Evolutionary conservation across 2,888 invertebrate genomes (phyloP), one percentile per base, ranked within the genome.

Genomic region (Chrysolina americana): DNA sequence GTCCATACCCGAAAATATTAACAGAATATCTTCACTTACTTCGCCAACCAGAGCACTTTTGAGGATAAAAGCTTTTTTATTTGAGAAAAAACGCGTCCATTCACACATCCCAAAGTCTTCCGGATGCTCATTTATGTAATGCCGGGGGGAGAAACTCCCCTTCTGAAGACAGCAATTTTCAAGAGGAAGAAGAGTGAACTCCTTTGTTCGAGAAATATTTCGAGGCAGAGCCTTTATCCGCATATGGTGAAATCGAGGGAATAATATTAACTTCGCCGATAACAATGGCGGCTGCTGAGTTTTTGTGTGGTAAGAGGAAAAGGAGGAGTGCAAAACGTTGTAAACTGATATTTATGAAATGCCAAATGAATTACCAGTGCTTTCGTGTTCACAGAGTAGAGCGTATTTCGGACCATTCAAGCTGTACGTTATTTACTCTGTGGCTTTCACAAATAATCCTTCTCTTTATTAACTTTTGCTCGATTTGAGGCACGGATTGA

Each of bases 151-250:
- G 65, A 72, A 66, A 44, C 66, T 62, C 48, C 66, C 47, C 59
- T 66, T 63, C 47, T 11, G 28, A 65, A 41, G 62, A 41, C 59
- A 59, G 65, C 63, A 48, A 62, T 44, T 72, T 68, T 68, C 2
- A 28, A 6, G 17, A 63, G 21, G 48, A 71, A 63, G 63, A 66
- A 66, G 65, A 63, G 62, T 41, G 62, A 41, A 23, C 36, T 21
- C 48, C 62, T 59, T 66, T 72, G 59, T 66, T 66, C 65, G 62
- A 19, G 65, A 71, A 56, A 72, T 68, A 72, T 72, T 72, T 68
- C 62, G 44, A 41, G 59, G 66, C 47, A 66, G 44, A 50, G 68
- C 63, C 66, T 50, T 72, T 72, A 72, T 72, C 56, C 71, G 66
- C 65, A 71, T 65, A 65, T 71, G 47, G 59, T 36, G 66, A 72